Conservation (phyloP, 2,888 invertebrate genomes). For the Flabesymbios commensalis region DNA sequence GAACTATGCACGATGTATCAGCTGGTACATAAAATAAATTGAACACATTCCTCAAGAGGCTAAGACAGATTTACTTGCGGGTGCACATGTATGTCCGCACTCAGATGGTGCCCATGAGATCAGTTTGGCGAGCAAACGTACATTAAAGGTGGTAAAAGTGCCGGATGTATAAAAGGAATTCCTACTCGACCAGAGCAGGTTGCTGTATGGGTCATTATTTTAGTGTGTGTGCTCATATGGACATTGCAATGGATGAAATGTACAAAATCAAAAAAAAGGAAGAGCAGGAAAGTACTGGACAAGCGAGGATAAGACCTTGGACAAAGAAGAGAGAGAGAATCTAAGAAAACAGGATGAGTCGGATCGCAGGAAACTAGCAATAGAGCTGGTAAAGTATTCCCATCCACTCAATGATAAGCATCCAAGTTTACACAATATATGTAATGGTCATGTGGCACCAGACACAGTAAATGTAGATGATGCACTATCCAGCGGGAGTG, state of each 20-base stretch:
- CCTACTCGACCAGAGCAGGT: background rate
- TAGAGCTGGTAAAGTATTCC: background rate
- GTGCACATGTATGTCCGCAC: constrained; percentile 3
- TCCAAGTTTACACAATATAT: background rate
- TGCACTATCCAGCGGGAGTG: constrained; percentile 1
- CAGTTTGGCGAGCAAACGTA: too few relatives aligned
- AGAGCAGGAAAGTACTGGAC: background rate
- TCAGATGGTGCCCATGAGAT: background rate
- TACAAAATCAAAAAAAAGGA: background rate
- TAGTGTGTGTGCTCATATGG: background rate
- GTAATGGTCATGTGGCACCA: background rate
- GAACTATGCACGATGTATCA: constrained; percentile 1
- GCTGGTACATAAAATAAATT: background rate
- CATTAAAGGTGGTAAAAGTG: background rate
- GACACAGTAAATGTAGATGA: constrained; percentile 4
- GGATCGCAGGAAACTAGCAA: background rate
- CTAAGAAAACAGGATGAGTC: background rate
- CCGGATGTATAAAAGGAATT: constrained; percentile 5
- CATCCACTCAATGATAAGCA: background rate
- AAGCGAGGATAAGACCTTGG: background rate
- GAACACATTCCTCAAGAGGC: background rate
- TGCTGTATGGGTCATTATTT: constrained; percentile 3
- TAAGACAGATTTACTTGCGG: background rate
- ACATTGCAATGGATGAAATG: background rate
- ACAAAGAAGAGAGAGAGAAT: constrained; percentile 1